Percentiles rank a stretch among this genome's conserved stretches.
Conservation (phyloP, 2,797 vertebrate genomes). For the Neostethus bicornis region DNA sequence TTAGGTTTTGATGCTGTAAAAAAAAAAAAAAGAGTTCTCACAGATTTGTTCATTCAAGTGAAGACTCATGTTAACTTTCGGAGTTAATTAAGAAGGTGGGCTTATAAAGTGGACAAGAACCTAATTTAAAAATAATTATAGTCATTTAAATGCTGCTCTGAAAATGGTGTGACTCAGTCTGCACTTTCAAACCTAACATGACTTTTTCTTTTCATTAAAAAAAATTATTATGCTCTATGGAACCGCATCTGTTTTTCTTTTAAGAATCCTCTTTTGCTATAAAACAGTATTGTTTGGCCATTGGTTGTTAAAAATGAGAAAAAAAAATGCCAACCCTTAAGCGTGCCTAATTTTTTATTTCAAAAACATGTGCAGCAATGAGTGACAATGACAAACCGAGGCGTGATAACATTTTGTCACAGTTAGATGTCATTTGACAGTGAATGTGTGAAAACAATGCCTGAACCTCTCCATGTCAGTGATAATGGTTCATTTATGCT, state of each 20-base stretch:
- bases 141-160: background rate
- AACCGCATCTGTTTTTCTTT: too few relatives aligned
- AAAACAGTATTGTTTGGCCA: slow-evolving; percentile 2
- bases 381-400: background rate
- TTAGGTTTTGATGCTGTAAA: slow-evolving; percentile 4
- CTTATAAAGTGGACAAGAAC: background rate
- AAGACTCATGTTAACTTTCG: background rate
- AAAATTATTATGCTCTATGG: background rate
- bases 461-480: background rate
- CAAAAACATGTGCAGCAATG: background rate
- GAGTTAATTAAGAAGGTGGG: background rate
- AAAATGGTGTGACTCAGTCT: too few relatives aligned
- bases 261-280: fast-evolving
- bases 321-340: slow-evolving; percentile 12
- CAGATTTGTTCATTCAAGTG: slow-evolving; percentile 16
- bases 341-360: background rate
- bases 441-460: background rate
- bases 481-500: too few relatives aligned
- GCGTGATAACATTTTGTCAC: background rate
- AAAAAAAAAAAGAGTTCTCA: slow-evolving; percentile 21
- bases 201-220: background rate
- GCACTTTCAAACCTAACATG: background rate
- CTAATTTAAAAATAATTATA: background rate
- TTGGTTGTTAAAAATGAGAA: background rate
- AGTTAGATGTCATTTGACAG: background rate